Base-by-base conservation (phyloP, 2,113 vertebrate species). In the Melanerpes formicivorus region DNA sequence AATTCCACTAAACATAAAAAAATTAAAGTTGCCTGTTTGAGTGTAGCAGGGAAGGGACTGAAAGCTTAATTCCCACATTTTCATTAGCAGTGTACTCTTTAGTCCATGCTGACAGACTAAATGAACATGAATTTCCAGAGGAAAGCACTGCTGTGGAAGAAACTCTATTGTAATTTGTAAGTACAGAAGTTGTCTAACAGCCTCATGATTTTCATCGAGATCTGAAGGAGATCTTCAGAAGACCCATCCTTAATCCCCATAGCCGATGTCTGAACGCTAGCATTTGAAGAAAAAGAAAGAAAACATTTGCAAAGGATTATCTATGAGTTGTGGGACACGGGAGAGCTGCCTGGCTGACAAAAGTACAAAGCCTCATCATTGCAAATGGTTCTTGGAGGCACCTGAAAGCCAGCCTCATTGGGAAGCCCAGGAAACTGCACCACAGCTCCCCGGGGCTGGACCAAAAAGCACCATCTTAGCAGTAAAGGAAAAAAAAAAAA, bases 281-380 rank as follows among this genome's bases (percentile, higher is more conserved):
- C 84, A 91, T 93, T 94, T 85, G 89, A 95, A 93, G 93, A 55
- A 74, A 93, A 94, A 95, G 90, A 79, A 85, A 80, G 66, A 88
- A 93, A 93, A 92, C 85, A 65, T 89, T 92, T 85, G 91, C 78
- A 90, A 90, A 95, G 82, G 88, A 89, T 80, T 64, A 81, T 21
- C 86, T 56, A 37, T 27, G 93, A 88, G 91, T 42, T 58, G 90
- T 75, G 84, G 84, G 87, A 88, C 88, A 73, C 4, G 2, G 87
- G 76, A 93, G 59, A 77, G 80, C 85, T 77, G 78, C 79, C 84
- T 85, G 73, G 56, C 81, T 85, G 80, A 86, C 87, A 73, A 54
- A 60, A 90, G 70, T 44, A 80, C 75, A 86, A 92, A 94, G 67
- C 72, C 79, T 46, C 81, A 37, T 71, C 84, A 63, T 0, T 44